Conservation (phyloP, 1,140 invertebrate species). For the Neelides sp. region DNA sequence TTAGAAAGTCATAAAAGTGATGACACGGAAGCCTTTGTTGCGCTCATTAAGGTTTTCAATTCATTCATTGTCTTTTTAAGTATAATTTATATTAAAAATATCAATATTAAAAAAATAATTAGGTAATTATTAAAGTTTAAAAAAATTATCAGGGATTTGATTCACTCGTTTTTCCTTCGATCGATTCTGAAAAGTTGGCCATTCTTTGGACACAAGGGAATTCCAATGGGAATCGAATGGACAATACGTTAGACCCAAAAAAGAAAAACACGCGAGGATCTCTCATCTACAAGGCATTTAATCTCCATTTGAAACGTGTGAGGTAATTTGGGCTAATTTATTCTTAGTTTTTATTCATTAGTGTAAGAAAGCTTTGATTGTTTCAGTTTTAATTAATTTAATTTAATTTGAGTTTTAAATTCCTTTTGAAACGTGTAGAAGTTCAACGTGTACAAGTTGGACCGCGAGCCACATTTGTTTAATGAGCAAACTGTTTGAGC, state of each 20-base stretch:
- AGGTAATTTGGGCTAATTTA: constrained; percentile 7
- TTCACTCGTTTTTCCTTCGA: constrained; percentile 13
- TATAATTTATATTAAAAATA: constrained; percentile 9
- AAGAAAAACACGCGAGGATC: constrained; percentile 18
- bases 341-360: neutral
- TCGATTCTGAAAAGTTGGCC: constrained; percentile 12
- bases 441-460: constrained; percentile 19
- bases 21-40: constrained; percentile 57
- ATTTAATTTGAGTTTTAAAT: too few relatives aligned
- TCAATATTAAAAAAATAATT: neutral
- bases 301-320: constrained; percentile 22
- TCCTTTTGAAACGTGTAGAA: constrained; percentile 13
- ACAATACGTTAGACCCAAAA: constrained; percentile 18
- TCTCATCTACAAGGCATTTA: constrained; percentile 14
- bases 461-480: constrained; percentile 23
- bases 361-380: neutral
- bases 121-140: neutral
- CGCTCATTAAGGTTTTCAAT: constrained; percentile 41
- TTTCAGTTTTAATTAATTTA: constrained; percentile 11
- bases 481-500: constrained; percentile 20
- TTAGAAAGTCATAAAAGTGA: constrained; percentile 42
- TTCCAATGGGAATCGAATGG: neutral
- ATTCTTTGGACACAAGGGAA: neutral
- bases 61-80: constrained; percentile 31
- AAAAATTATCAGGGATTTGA: constrained; percentile 19